Evolutionary conservation across 2,113 vertebrate genomes (phyloP), one percentile per base, ranked within the genome.

Genomic region (Aegotheles bennettii): DNA sequence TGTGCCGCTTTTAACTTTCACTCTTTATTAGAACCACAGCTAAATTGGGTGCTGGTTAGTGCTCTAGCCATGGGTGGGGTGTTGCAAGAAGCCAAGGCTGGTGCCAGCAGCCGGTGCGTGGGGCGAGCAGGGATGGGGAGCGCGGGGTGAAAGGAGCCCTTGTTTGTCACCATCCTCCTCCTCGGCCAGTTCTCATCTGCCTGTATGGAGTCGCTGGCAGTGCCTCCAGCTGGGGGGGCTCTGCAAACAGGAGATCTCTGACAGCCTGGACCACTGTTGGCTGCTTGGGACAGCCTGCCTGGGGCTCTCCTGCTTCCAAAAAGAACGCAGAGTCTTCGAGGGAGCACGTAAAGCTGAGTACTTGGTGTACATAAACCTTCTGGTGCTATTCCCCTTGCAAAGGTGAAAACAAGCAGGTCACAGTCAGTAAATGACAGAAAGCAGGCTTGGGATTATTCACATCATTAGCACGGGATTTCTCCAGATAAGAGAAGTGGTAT

Each of bases 1-100:
- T 84, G 50, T 25, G 16, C 18, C 63, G 82, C 95, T 94, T 97
- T 97, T 73, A 91, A 90, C 91, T 87, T 82, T 87, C 70, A 57
- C 89, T 97, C 95, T 95, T 97, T 94, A 93, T 95, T 81, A 82
- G 78, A 93, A 67, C 78, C 61, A 82, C 89, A 88, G 93, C 70
- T 96, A 67, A 95, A 89, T 43, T 93, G 94, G 91, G 94, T 97
- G 93, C 83, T 11, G 69, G 87, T 96, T 93, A 33, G 87, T 59
- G 35, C 68, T 54, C 40, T 54, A 50, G 77, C 93, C 15, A 1
- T 10, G 79, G 81, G 89, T 63, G 89, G 16, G 83, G 61, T 14
- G 64, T 63, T 91, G 53, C 54, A 15, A 86, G 89, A 54, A 79
- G 53, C 79, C 48, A 17, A 36, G 63, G 75, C 70, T 33, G 61